Conservation (phyloP, 2,113 vertebrate genomes). For the Bubalus kerabau region DNA sequence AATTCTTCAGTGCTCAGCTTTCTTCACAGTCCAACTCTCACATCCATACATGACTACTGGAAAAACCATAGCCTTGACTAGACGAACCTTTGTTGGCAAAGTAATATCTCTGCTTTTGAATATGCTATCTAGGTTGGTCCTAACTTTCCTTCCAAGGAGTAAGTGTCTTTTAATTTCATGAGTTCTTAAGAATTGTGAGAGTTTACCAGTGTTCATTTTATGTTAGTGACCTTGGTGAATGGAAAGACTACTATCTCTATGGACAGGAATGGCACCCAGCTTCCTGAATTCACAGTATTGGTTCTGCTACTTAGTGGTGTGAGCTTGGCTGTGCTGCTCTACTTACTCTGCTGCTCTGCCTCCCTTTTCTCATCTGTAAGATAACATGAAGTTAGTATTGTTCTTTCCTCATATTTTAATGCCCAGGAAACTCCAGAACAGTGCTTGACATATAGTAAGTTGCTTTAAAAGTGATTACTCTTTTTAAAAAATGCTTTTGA, state of each 20-base stretch:
- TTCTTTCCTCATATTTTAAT: neutral
- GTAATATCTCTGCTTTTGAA: too few relatives aligned
- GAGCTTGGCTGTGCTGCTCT: neutral
- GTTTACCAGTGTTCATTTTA: neutral
- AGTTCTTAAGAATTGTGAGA: neutral
- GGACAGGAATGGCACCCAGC: neutral
- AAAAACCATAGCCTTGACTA: too few relatives aligned
- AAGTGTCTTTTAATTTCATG: too few relatives aligned
- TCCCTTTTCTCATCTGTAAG: neutral
- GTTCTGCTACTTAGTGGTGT: neutral
- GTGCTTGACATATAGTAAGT: neutral
- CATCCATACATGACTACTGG: too few relatives aligned
- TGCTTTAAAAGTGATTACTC: neutral
- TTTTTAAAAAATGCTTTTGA: constrained; percentile 13
- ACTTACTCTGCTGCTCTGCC: neutral
- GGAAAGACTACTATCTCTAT: neutral
- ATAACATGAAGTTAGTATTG: neutral
- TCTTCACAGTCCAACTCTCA: too few relatives aligned
- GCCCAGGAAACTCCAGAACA: neutral
- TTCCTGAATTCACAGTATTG: neutral
- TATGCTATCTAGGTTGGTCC: too few relatives aligned
- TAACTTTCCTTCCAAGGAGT: too few relatives aligned
- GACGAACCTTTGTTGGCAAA: accelerated
- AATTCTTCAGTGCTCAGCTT: accelerated
- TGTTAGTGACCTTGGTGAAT: neutral